Evolutionary conservation across 2,888 invertebrate genomes (phyloP).

Genomic region (Carpatolechia fugitivella): DNA sequence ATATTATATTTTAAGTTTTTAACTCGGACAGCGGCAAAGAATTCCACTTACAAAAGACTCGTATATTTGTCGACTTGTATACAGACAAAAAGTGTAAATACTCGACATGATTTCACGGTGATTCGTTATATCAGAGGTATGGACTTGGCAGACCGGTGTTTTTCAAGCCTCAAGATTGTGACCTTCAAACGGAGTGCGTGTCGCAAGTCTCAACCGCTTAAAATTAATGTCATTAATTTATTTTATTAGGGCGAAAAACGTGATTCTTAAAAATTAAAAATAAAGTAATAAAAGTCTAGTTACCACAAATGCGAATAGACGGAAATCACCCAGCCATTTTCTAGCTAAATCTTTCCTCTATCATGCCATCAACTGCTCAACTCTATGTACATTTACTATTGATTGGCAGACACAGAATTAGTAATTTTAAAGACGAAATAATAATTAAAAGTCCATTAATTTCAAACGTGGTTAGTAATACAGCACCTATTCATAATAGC

Average conservation of each 20-base stretch:
- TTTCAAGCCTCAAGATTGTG: conserved; percentile 12
- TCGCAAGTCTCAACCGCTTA: not conserved
- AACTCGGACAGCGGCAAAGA: not conserved
- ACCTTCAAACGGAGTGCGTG: conserved; percentile 17
- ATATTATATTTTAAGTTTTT: not conserved
- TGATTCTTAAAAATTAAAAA: too few species aligned
- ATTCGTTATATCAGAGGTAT: conserved; percentile 23
- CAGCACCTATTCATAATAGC: too few species aligned
- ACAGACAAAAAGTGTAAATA: conserved; percentile 17
- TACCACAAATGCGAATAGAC: not conserved
- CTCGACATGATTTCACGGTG: conserved; percentile 26
- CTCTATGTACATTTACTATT: conserved; percentile 2
- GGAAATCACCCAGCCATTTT: not conserved
- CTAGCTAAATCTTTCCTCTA: too few species aligned
- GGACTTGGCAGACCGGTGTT: not conserved
- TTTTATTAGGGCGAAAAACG: too few species aligned
- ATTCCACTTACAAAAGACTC: not conserved
- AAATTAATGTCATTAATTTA: too few species aligned
- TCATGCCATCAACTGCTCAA: too few species aligned
- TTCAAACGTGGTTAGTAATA: too few species aligned
- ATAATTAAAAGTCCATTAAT: too few species aligned
- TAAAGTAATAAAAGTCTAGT: too few species aligned
- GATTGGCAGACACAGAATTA: too few species aligned
- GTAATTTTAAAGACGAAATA: too few species aligned
- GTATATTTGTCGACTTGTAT: conserved; percentile 17